Base-by-base conservation (phyloP, 2,797 vertebrate genomes). In the Muscicapa comitata region DNA sequence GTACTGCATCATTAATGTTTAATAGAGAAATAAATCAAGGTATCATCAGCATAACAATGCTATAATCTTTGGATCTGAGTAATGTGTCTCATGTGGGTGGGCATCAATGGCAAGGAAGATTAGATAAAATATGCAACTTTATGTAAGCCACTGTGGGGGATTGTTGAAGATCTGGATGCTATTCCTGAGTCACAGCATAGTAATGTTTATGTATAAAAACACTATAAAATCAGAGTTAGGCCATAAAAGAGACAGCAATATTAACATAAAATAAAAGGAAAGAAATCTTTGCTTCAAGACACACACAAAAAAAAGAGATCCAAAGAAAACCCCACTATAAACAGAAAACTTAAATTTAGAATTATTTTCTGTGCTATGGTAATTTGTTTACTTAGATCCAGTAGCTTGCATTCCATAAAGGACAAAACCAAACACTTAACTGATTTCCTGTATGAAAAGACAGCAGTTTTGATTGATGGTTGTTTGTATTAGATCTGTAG, bases 11-110 rank as follows among this genome's bases (percentile, higher is more conserved):
- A 67, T 95, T 93, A 83, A 73, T 86, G 42, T 93, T 96, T 94
- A 94, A 92, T 67, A 67, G 68, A 42, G 72, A 95, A 95, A 93
- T 96, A 96, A 94, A 96, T 82, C 85, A 92, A 72, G 62, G 65
- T 91, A 67, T 93, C 93, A 93, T 95, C 92, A 95, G 43, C 85
- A 86, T 93, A 94, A 89, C 82, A 96, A 91, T 86, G 89, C 73
- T 93, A 54, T 91, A 86, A 89, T 96, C 80, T 93, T 92, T 81
- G 78, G 35, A 67, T 94, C 42, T 78, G 77, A 91, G 80, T 95
- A 89, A 94, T 93, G 70, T 79, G 62, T 88, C 93, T 87, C 77
- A 3, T 89, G 78, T 93, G 94, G 68, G 82, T 88, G 90, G 94
- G 55, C 92, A 91, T 79, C 84, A 95, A 91, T 94, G 86, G 65